Evolutionary conservation across 2,113 vertebrate species (phyloP), one percentile per base, ranked within the genome.

Genomic region (Scomber scombrus): DNA sequence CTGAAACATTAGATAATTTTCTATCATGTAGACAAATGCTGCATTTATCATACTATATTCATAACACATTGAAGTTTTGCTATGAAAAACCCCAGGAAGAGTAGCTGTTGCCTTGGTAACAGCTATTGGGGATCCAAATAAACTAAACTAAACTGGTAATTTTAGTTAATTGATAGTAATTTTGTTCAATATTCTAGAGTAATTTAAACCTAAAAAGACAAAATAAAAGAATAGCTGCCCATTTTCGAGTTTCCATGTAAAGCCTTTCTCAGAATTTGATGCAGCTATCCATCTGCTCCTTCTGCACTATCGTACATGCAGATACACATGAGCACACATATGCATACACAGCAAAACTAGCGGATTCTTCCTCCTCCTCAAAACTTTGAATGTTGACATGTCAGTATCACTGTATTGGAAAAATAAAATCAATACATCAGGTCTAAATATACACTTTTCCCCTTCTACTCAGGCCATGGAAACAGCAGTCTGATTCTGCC

Each of bases 351-450:
- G 75, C 54, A 79, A 43, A 55, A 23, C 49, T 3, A 52, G 16
- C 31, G 19, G 11, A 9, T 49, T 14, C 5, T 4, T 31, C 34
- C 50, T 21, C 8, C 21, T 16, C 12, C 58, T 83, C 61, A 65
- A 77, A 83, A 55, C 67, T 75, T 64, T 9, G 61, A 77, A 56
- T 57, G 69, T n/a, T 68, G 50, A 70, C 62, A 67, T 75, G 75
- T 71, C 85, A 80, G 61, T 49, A 70, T 63, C 54, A 2, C 5
- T 75, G 64, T 52, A 29, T 10, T 34, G 47, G 80, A 31, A 19
- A 65, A 62, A 79, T 64, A 40, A 84, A 61, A 87, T 89, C 80
- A 62, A 67, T 75, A 78, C 72, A 82, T 82, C 74, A 14, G 56
- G 47, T 5, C 62, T 63, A n/a, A 34, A 69, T 78, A 58, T 46